Evolutionary conservation across 1,140 invertebrate species (phyloP), one percentile per base, ranked within the genome.

Genomic region (Frieseomelitta varia): DNA sequence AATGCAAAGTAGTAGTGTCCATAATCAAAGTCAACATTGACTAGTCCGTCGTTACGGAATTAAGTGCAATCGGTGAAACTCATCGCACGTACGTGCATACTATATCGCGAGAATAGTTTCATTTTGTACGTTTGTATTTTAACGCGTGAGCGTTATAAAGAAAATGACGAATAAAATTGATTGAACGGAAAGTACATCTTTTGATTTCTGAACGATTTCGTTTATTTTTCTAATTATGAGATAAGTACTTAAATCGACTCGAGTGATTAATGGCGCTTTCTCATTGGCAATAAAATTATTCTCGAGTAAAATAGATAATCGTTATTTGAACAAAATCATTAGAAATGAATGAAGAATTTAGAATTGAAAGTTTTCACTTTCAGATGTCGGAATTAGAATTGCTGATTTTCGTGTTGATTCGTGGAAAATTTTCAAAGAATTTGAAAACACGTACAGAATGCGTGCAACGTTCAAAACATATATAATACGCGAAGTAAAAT

Each of bases 21-120:
- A 61, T 61, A 76, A 76, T 61, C 27, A 39, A 39, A 47, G 24
- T 76, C 34, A 61, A 53, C 56, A 39, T 47, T 76, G 56, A 47
- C 56, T 76, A 76, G 61, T 47, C 34, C 56, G 24, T n/a, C 3
- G 34, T 76, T 76, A 24, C 15, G 56, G 24, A 61, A 76, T 76
- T 61, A 58, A 58, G 24, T 55, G 34, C 21, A 39, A n/a, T 0
- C 8, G 30, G 21, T 61, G 34, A 61, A 61, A 75, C 53, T 58
- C 73, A 58, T 24, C 27, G 21, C n/a, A n/a, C n/a, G n/a, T n/a
- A n/a, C 19, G 34, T 4, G 34, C 34, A 39, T 39, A 39, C n/a
- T 39, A 14, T 2, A 58, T 34, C 61, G 14, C 58, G 17, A n/a
- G 55, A 34, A 34, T 58, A n/a, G 55, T 75, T 58, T 58, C 73